Evolutionary conservation across 2,797 vertebrate species (phyloP).

Genomic region (Poecilia velifera): DNA sequence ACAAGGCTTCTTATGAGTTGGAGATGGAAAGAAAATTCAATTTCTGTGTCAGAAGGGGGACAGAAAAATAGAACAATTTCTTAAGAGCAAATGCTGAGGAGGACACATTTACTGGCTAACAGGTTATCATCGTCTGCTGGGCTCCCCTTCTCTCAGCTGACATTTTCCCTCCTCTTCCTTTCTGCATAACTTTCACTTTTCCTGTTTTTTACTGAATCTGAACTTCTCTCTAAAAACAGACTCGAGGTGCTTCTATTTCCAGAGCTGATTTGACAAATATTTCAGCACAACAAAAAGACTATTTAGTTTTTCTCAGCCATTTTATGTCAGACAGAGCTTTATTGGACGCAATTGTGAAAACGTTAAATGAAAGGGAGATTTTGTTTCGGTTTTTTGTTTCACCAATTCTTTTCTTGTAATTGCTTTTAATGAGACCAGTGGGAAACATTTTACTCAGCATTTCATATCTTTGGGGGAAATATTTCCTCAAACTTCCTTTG

Average conservation of each 20-base stretch:
- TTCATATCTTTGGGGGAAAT: background rate
- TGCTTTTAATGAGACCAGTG: background rate
- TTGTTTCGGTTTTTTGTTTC: too few species aligned
- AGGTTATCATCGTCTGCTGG: conserved; percentile 6
- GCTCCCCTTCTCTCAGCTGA: background rate
- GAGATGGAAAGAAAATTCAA: conserved; percentile 3
- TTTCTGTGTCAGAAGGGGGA: background rate
- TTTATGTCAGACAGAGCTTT: background rate
- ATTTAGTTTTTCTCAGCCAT: background rate
- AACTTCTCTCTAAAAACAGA: background rate
- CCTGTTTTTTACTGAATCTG: background rate
- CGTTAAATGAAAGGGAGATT: background rate
- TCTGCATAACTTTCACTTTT: conserved; percentile 7
- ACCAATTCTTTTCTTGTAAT: background rate
- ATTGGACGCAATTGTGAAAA: background rate
- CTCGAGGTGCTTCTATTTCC: background rate
- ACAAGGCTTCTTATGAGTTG: conserved; percentile 9
- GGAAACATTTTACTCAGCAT: background rate
- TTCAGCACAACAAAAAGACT: background rate
- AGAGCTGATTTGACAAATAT: background rate
- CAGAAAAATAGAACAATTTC: conserved; percentile 3
- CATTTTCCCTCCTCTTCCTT: background rate
- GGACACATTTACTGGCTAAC: conserved; percentile 12
- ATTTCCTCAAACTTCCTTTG: background rate
- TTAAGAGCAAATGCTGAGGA: conserved; percentile 11